Conservation (phyloP, 1,140 invertebrate species). For the Teleogryllus occipitalis region DNA sequence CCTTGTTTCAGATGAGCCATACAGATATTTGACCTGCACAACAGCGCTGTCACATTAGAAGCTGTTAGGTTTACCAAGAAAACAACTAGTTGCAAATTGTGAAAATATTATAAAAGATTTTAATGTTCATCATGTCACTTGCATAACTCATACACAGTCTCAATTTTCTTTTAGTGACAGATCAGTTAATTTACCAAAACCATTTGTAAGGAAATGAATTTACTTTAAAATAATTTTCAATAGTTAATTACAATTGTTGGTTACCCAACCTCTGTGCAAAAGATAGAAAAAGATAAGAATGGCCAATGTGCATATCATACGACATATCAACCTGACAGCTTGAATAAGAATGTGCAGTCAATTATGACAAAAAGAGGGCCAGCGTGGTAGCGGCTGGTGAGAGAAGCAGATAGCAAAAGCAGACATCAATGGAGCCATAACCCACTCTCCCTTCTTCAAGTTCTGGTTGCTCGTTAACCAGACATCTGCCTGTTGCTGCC, state of each 20-base stretch:
- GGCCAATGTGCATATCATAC: background rate
- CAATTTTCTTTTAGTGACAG: no score
- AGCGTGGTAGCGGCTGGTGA: background rate
- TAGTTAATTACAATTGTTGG: no score
- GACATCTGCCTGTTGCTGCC: background rate
- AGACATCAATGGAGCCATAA: background rate
- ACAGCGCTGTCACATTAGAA: background rate
- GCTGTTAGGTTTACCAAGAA: background rate
- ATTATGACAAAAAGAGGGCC: background rate
- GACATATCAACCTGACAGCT: background rate
- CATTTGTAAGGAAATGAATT: no score
- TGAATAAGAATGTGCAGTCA: background rate
- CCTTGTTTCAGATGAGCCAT: background rate
- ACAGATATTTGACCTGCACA: background rate
- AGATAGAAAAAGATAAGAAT: no score
- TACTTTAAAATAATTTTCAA: no score
- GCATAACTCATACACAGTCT: no score
- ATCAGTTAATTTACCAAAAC: no score
- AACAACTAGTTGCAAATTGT: no score
- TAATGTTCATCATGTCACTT: no score
- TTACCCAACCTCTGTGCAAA: no score
- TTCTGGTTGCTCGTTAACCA: background rate
- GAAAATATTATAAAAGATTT: no score
- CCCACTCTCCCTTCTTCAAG: background rate
- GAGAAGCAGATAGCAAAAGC: background rate